Evolutionary conservation across 2,113 vertebrate genomes (phyloP).

Genomic region (Caloenas nicobarica): DNA sequence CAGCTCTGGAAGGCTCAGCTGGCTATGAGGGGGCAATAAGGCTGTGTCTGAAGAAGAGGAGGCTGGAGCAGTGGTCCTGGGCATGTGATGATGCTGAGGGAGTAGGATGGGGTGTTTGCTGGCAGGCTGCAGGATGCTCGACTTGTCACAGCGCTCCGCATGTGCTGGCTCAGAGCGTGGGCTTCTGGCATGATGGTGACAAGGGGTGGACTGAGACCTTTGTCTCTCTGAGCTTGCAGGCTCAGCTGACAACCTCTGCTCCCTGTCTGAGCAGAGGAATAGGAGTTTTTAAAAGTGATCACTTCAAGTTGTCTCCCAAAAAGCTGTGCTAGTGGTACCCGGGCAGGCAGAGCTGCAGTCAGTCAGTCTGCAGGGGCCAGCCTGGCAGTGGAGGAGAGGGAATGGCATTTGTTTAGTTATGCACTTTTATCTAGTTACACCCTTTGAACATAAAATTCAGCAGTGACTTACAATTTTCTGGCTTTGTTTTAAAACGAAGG

Average conservation of each 20-base stretch:
- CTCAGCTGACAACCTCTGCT: neutral
- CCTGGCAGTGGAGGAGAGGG: neutral
- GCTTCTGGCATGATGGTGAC: accelerated
- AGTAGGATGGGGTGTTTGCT: neutral
- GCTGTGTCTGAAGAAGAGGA: neutral
- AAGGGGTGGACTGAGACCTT: neutral
- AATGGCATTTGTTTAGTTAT: neutral
- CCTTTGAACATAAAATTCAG: constrained; percentile 5
- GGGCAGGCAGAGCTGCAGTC: neutral
- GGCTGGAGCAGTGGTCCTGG: neutral
- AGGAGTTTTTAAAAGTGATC: accelerated
- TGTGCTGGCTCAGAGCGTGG: neutral
- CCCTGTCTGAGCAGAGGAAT: neutral
- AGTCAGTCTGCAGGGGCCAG: neutral
- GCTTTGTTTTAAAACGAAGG: neutral
- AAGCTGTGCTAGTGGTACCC: neutral
- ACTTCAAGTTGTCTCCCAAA: neutral
- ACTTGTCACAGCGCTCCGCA: neutral
- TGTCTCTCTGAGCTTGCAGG: accelerated
- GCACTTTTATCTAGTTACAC: neutral
- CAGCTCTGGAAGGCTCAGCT: neutral
- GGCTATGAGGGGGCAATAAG: neutral
- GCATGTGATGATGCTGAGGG: neutral
- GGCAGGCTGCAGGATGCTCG: neutral
- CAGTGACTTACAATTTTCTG: neutral